Evolutionary conservation across 30 jellyfish, hydroid and myxozoan species (phyloP), one percentile per base, ranked within the genome.

Genomic region (Aurelia sp.): DNA sequence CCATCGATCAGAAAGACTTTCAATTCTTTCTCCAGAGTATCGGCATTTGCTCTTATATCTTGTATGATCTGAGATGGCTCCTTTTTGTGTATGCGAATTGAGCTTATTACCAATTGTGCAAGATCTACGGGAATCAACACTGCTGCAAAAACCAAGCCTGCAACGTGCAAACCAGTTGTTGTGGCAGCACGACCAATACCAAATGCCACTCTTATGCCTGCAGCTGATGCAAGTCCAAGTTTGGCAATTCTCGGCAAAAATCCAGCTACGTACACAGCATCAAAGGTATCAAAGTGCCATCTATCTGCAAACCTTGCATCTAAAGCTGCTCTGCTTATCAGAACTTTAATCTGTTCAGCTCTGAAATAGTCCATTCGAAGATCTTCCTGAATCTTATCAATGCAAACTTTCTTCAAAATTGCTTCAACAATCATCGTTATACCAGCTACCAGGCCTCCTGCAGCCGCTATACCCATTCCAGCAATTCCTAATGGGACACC

Each of bases 81-180:
- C 37, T 84, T 84, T 41, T 44, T 72, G 76, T 84, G 93, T 11
- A 84, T 41, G 35, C 50, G 62, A 4, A 72, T 62, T 16, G 93
- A 84, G 82, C 83, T 84, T 35, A 63, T 8, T 0, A 84, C 55
- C 87, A 84, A 13, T 55, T 84, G 93, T 8, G 87, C 87, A 18
- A 84, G 44, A 50, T 84, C 93, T 27, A 84, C 51, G 6, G 93
- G 93, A 11, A 84, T 84, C n/a, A 84, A 15, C 10, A 65, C 88
- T 9, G 84, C 91, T 7, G 87, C 87, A 52, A 73, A 35, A 13
- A 62, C 83, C 71, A 84, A 40, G 4, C 93, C 93, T 3, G 87
- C 93, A 72, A 73, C 82, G 50, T 84, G 93, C 63, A 84, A 48
- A 22, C 87, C 93, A 16, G 88, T 50, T 47, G 93, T 73, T 20